These are phyloP conservation scores for Blastobasis lacticolella DNA, from an alignment of 2,888 invertebrate genomes.

Conservation along the genomic window DNA sequence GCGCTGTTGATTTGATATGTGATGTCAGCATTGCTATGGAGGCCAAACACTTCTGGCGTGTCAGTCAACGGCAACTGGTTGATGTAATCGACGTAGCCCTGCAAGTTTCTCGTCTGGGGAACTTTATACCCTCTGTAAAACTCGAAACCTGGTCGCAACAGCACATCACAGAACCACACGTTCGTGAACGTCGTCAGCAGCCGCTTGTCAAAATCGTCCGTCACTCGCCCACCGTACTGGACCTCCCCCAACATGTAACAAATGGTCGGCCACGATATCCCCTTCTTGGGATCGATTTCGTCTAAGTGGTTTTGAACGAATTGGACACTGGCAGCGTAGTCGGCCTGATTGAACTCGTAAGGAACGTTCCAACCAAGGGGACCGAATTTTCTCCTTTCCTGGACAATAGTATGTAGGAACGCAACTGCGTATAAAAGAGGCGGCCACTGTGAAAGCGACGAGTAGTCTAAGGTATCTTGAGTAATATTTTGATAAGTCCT, in stretches of 20 bases:
- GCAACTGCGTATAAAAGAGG: conserved; percentile 94
- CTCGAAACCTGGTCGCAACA: conserved; percentile 90
- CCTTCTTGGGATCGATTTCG: conserved; percentile 97
- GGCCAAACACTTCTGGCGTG: conserved; percentile 96
- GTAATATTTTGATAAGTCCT: conserved; percentile 92
- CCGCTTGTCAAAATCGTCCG: conserved; percentile 97
- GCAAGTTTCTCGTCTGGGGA: conserved; percentile 85
- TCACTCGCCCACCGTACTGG: conserved; percentile 91
- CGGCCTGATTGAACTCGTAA: conserved; percentile 97
- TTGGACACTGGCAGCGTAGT: conserved; percentile 95
- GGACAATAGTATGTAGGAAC: conserved; percentile 95
- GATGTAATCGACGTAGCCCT: conserved; percentile 89
- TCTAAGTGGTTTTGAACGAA: conserved; percentile 97
- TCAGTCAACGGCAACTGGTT: conserved; percentile 88
- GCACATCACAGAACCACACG: conserved; percentile 95
- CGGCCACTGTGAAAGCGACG: conserved; percentile 94
- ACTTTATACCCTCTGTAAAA: conserved; percentile 96
- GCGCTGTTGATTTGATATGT: conserved; percentile 98
- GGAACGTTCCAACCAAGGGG: conserved; percentile 98
- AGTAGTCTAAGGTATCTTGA: conserved; percentile 94
- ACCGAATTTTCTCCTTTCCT: conserved; percentile 96
- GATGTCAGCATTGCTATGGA: conserved; percentile 96
- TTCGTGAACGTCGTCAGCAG: conserved; percentile 94
- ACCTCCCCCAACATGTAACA: conserved; percentile 98
- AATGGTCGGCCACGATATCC: conserved; percentile 97